Evolutionary conservation across 1,140 invertebrate genomes (phyloP).

Genomic region (Drosophila pallidifrons): DNA sequence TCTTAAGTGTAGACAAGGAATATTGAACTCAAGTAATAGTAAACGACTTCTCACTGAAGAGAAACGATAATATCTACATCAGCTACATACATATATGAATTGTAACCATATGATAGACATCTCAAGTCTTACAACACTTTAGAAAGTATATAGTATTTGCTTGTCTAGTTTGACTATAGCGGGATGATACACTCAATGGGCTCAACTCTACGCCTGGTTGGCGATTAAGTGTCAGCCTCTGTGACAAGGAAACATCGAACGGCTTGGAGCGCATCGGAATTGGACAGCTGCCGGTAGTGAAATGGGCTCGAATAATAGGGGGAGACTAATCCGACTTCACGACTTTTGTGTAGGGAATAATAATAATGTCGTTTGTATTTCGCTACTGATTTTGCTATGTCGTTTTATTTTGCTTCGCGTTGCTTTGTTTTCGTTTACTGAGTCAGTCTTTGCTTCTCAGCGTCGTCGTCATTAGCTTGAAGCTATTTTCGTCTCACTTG

Average conservation of each 20-base stretch:
- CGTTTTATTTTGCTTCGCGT: constrained; percentile 31
- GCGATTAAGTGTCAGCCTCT: constrained; percentile 33
- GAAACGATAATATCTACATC: background rate
- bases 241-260: constrained; percentile 60
- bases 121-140: constrained; percentile 8
- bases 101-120: background rate
- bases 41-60: background rate
- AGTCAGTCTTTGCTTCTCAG: constrained; percentile 19
- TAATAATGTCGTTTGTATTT: constrained; percentile 82
- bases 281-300: constrained; percentile 76
- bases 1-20: constrained; percentile 7
- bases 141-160: background rate
- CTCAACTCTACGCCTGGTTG: constrained; percentile 24
- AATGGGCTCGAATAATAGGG: constrained; percentile 7
- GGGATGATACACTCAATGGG: constrained; percentile 15
- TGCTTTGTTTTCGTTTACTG: constrained; percentile 39
- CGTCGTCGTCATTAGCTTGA: constrained; percentile 54
- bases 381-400: constrained; percentile 54
- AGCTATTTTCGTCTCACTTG: constrained; percentile 57
- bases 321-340: constrained; percentile 20
- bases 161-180: constrained; percentile 2
- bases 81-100: background rate
- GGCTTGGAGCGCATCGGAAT: constrained; percentile 45
- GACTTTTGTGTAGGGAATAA: constrained; percentile 62
- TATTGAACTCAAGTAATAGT: constrained; percentile 1